phyloP scores from a whole-genome alignment of 2,888 invertebrate genomes.

The Mythimna lalbum region DNA sequence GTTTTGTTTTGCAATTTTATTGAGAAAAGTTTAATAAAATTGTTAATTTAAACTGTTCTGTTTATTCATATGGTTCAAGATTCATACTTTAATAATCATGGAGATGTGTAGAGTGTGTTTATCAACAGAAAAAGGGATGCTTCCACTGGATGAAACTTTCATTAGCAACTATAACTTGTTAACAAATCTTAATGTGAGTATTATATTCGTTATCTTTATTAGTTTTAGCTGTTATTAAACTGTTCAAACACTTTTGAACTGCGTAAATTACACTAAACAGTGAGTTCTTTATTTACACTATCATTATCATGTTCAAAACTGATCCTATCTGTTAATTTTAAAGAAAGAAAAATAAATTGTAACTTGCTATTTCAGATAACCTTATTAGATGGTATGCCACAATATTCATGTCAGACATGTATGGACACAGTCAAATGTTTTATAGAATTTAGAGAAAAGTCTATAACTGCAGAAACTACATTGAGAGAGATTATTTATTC shows the following conservation, averaged over 20 bases:
- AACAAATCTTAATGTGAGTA: slow-evolving; percentile 79
- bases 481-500: slow-evolving; percentile 60
- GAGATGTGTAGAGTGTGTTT: slow-evolving; percentile 81
- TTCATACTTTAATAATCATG: slow-evolving; percentile 61
- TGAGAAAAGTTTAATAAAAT: not conserved
- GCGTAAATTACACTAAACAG: not conserved
- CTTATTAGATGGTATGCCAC: slow-evolving; percentile 73
- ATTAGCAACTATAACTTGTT: slow-evolving; percentile 76
- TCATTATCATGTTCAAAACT: not conserved
- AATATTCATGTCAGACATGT: slow-evolving; percentile 74
- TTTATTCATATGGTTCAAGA: not conserved
- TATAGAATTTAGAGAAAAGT: slow-evolving; percentile 76
- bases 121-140: slow-evolving; percentile 65
- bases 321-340: not conserved
- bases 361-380: slow-evolving; percentile 68
- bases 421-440: slow-evolving; percentile 68
- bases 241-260: not conserved
- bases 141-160: slow-evolving; percentile 70
- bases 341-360: not conserved
- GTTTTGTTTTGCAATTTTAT: not conserved
- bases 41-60: not conserved
- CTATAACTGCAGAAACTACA: slow-evolving; percentile 67
- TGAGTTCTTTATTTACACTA: not conserved
- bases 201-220: not conserved
- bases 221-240: not conserved